phyloP scores from a whole-genome alignment of 1,140 invertebrate genomes.

The Zaprionus capensis region DNA sequence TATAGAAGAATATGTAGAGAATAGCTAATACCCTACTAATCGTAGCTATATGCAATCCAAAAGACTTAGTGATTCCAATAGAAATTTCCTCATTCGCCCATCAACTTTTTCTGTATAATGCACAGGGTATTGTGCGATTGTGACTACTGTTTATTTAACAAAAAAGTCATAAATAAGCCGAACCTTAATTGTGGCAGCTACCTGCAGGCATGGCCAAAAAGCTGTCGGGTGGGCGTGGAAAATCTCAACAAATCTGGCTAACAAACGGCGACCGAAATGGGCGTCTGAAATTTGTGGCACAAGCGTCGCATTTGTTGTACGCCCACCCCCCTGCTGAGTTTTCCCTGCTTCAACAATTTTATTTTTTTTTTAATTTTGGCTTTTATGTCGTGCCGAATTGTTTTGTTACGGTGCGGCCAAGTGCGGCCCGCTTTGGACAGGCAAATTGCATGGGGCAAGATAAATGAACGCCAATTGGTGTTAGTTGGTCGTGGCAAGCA shows the following conservation, averaged over 20 bases:
- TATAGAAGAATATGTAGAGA: no score
- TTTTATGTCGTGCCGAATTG: conserved; percentile 47
- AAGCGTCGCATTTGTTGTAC: conserved; percentile 19
- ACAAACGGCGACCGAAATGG: conserved; percentile 42
- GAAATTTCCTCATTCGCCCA: no score
- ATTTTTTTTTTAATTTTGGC: background rate
- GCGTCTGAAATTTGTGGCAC: conserved; percentile 42
- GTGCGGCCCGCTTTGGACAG: conserved; percentile 68
- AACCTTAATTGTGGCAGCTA: conserved; percentile 44
- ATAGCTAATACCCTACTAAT: no score
- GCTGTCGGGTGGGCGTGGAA: conserved; percentile 46
- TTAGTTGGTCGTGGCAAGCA: conserved; percentile 67
- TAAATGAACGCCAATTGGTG: conserved; percentile 78
- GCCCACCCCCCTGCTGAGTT: background rate
- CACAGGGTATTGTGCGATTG: conserved; percentile 25
- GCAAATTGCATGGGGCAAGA: conserved; percentile 77
- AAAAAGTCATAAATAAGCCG: conserved; percentile 34
- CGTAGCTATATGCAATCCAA: no score
- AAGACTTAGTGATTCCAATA: no score
- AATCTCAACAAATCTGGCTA: conserved; percentile 44
- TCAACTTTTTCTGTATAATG: background rate
- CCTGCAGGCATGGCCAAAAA: conserved; percentile 28
- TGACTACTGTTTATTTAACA: background rate
- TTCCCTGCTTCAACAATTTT: background rate
- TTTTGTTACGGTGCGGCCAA: conserved; percentile 48